These are phyloP conservation scores for Oceanites oceanicus DNA, from an alignment of 2,113 vertebrate genomes.

Conservation along the genomic window DNA sequence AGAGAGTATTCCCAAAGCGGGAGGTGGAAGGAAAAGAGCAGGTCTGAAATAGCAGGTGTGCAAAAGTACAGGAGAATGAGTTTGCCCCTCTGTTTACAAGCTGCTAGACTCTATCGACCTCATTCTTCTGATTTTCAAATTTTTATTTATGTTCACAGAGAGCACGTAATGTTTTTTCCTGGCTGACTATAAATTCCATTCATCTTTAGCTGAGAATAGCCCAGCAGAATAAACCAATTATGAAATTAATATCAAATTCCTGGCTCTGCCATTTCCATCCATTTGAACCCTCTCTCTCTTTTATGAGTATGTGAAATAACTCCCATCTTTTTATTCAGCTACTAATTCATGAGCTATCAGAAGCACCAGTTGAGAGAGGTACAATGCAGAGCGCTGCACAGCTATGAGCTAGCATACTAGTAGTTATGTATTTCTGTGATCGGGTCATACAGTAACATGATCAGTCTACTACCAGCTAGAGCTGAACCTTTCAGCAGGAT, in stretches of 20 bases:
- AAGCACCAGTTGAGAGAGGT: not conserved
- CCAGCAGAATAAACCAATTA: not conserved
- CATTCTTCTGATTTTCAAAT: not conserved
- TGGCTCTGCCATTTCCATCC: not conserved
- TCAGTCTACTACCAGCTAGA: not conserved
- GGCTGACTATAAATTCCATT: not conserved
- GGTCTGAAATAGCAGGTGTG: not conserved
- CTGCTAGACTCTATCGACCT: not conserved
- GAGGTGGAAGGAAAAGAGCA: not conserved
- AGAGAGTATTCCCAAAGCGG: fast-evolving
- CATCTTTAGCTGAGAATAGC: not conserved
- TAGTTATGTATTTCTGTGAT: not conserved
- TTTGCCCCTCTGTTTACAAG: not conserved
- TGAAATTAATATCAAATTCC: not conserved
- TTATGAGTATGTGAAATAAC: not conserved
- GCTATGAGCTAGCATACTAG: not conserved
- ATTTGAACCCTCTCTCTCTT: not conserved
- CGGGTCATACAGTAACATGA: not conserved
- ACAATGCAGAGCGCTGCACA: not conserved
- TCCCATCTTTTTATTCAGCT: not conserved
- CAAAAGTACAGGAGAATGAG: not conserved
- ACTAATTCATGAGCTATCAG: not conserved
- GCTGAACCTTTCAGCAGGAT: constrained; percentile 11
- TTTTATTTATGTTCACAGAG: not conserved
- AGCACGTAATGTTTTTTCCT: not conserved